These are phyloP conservation scores for Huso huso DNA, from an alignment of 2,797 vertebrate species.

Conservation along the genomic window DNA sequence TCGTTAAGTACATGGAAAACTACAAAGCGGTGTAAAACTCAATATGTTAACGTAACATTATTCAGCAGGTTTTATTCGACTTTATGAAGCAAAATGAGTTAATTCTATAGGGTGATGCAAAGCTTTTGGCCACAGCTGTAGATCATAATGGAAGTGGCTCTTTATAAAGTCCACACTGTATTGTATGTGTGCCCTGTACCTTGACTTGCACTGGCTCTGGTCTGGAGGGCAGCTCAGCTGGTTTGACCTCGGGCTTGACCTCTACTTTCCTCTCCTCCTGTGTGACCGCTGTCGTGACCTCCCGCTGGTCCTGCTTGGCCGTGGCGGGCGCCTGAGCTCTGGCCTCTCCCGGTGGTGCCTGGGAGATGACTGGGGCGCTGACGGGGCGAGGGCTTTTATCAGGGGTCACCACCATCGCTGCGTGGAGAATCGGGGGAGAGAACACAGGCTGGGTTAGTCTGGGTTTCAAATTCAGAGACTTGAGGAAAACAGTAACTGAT, in stretches of 20 bases:
- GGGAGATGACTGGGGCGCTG: slow-evolving; percentile 82
- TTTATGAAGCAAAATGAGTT: no score
- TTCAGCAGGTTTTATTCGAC: no score
- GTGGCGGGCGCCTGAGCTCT: slow-evolving; percentile 35
- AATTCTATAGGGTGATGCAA: no score
- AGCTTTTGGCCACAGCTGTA: no score
- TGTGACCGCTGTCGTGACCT: slow-evolving; percentile 34
- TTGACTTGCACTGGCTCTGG: slow-evolving; percentile 57
- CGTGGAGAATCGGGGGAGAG: slow-evolving; percentile 21
- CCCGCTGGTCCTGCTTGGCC: slow-evolving; percentile 29
- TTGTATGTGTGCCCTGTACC: slow-evolving; percentile 47
- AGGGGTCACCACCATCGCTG: slow-evolving; percentile 73
- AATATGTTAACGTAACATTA: no score
- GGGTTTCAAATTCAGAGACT: neutral
- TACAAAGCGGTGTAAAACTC: no score
- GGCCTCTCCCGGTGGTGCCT: slow-evolving; percentile 49
- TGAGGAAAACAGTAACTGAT: neutral
- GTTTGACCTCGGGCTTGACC: slow-evolving; percentile 48
- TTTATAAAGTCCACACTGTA: no score
- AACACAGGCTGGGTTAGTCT: neutral
- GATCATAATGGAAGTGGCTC: no score
- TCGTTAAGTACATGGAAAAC: no score
- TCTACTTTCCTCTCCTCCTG: slow-evolving; percentile 53
- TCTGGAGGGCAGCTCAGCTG: slow-evolving; percentile 42
- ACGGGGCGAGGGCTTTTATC: slow-evolving; percentile 81